Base-by-base conservation (phyloP, 2,888 invertebrate species). In the Tridacna crocea region DNA sequence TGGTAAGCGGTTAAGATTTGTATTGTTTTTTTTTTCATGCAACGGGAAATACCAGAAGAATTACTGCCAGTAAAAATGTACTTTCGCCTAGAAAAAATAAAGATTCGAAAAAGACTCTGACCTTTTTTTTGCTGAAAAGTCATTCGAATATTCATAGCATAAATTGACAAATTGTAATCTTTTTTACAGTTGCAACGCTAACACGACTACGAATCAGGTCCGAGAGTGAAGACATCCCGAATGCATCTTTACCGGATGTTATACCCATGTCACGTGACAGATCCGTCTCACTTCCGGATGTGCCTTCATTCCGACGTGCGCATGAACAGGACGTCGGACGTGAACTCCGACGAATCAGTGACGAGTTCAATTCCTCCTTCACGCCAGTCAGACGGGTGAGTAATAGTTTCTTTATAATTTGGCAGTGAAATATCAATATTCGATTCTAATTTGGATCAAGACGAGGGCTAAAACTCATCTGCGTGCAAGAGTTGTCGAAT, bases 281-380 rank as follows among this genome's bases (percentile, higher is more conserved):
- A n/a, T 89, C 92, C 0, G 77, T 89, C 36, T 91, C 91, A n/a
- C 87, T 90, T 22, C 90, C 91, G 19, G 91, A 90, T 77, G 85
- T 91, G 6, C 90, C 88, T n/a, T 79, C 88, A 47, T 83, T 90
- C 76, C 83, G 87, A 27, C 88, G 81, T 27, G 78, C 78, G 66
- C 82, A 85, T 22, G 91, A 90, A 63, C 86, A 88, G 48, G 87
- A 89, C n/a, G 89, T 91, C 15, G 92, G 91, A 0, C 84, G 91
- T 13, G 91, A 92, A 76, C 88, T 92, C 11, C 76, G 92, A 46
- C 73, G 92, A n/a, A 90, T 92, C 70, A 91, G 91, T 61, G 92
- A 92, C 79, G 92, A 92, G 82, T 92, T 92, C 74, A 89, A 92
- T 75, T 81, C 79, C 61, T 84, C 85, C 3, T 87, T 87, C 73